Conservation (phyloP, 2,888 invertebrate species). For the Luperina testacea region DNA sequence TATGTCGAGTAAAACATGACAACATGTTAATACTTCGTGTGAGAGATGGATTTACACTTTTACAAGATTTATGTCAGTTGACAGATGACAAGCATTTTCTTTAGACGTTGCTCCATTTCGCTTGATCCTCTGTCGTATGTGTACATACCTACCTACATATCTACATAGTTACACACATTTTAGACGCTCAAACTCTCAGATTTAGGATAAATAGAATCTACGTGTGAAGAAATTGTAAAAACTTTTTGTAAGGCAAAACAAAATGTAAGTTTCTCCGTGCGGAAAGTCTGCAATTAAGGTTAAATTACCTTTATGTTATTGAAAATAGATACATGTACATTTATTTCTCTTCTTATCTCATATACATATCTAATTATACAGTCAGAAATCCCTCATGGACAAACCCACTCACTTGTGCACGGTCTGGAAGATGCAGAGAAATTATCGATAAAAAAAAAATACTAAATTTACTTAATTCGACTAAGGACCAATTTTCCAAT, state of each 20-base stretch:
- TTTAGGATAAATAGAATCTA: neutral
- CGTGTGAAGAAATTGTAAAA: neutral
- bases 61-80: slow-evolving; percentile 37
- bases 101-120: slow-evolving; percentile 21
- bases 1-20: slow-evolving; percentile 31
- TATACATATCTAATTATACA: neutral
- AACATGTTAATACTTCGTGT: slow-evolving; percentile 36
- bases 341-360: neutral
- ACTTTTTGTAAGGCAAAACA: neutral
- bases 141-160: neutral
- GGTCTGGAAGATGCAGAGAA: no score
- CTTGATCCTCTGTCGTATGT: slow-evolving; percentile 6
- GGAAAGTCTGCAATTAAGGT: neutral
- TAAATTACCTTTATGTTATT: neutral
- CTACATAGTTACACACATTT: neutral
- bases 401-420: neutral
- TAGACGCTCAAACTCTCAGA: neutral
- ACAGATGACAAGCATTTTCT: slow-evolving; percentile 33
- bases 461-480: neutral
- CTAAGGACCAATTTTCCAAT: neutral
- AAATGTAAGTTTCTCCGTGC: neutral
- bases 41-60: slow-evolving; percentile 45
- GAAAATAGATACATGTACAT: neutral
- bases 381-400: neutral
- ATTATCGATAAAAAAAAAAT: no score